These are phyloP conservation scores for Lochmaea capreae DNA, from an alignment of 2,888 invertebrate species.

Conservation along the genomic window DNA sequence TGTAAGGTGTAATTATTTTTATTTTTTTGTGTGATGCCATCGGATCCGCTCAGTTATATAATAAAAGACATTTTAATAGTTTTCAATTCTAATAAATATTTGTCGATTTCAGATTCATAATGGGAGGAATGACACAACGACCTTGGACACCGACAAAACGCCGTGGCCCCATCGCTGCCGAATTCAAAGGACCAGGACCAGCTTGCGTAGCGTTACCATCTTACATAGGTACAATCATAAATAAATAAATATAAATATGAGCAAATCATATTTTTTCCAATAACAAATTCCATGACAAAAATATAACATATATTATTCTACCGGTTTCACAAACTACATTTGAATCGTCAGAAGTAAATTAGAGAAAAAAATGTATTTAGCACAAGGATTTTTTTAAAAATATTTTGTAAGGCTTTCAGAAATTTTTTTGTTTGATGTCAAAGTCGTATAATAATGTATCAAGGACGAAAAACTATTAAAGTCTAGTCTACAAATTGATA, in stretches of 20 bases:
- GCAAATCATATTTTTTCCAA: too few species aligned
- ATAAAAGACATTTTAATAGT: background rate
- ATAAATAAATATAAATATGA: background rate
- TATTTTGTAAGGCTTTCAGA: too few species aligned
- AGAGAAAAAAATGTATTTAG: background rate
- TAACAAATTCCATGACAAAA: too few species aligned
- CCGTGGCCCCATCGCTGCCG: conserved; percentile 89
- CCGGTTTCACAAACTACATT: too few species aligned
- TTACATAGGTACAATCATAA: conserved; percentile 75
- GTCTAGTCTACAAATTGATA: too few species aligned
- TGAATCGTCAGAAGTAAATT: background rate
- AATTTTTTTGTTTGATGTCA: too few species aligned
- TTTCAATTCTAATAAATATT: conserved; percentile 2
- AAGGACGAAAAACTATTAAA: too few species aligned
- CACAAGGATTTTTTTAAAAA: background rate
- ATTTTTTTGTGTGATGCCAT: too few species aligned
- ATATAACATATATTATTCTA: too few species aligned
- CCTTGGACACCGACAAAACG: conserved; percentile 92
- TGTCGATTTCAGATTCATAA: conserved; percentile 50
- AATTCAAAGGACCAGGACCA: conserved; percentile 87
- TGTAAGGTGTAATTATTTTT: too few species aligned
- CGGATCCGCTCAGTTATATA: too few species aligned
- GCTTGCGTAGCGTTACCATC: conserved; percentile 86
- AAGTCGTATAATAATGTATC: too few species aligned
- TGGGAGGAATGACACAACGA: conserved; percentile 84